Conservation (phyloP, 2,113 vertebrate genomes). For the Sitta europaea region DNA sequence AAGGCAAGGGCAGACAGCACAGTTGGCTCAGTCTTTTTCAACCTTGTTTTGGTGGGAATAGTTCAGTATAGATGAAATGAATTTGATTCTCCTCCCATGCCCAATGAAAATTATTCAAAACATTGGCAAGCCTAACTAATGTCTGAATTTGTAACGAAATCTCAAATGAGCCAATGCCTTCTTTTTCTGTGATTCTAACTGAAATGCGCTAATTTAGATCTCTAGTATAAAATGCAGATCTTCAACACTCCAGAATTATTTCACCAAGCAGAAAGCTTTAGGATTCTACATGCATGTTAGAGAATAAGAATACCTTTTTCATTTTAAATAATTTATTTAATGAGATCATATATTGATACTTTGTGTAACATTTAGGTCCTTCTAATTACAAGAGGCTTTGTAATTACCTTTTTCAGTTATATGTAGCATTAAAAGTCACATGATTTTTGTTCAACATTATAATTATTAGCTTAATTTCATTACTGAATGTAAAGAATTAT, state of each 20-base stretch:
- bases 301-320: not conserved
- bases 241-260: not conserved
- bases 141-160: not conserved
- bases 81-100: not conserved
- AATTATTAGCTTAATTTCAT: not conserved
- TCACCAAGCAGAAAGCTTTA: not conserved
- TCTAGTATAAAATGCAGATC: fast-evolving
- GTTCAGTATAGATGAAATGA: not conserved
- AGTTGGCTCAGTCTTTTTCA: not conserved
- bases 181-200: not conserved
- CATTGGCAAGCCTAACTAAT: not conserved
- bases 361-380: not conserved
- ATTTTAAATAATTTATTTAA: not conserved
- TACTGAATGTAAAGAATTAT: not conserved
- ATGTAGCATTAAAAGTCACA: not conserved
- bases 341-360: not conserved
- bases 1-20: not conserved
- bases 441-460: not conserved
- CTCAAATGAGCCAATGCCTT: not conserved
- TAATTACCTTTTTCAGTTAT: not conserved
- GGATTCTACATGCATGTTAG: not conserved
- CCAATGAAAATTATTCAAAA: not conserved
- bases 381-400: not conserved
- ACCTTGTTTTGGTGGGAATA: not conserved
- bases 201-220: not conserved